phyloP scores from a whole-genome alignment of 2,888 invertebrate genomes.

The Nesidiocoris tenuis region DNA sequence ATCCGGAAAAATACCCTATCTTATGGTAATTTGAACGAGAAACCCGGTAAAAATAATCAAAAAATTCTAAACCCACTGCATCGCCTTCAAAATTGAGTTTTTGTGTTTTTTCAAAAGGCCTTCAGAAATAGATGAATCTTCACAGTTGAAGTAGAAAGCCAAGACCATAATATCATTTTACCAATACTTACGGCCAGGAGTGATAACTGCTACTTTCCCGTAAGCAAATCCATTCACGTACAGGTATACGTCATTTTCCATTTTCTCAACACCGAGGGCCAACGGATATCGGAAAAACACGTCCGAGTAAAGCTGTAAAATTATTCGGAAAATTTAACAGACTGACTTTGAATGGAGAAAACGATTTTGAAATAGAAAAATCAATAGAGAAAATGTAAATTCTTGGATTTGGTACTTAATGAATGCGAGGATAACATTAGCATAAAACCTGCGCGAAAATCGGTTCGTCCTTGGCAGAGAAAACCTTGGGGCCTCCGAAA shows the following conservation, averaged over 20 bases:
- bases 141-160: too few species aligned
- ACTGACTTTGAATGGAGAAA: not conserved
- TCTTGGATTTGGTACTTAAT: not conserved
- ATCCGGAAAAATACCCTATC: too few species aligned
- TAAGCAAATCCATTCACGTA: constrained; percentile 1
- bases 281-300: constrained; percentile 9
- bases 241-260: constrained; percentile 10
- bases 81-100: too few species aligned
- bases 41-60: too few species aligned
- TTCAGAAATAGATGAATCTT: too few species aligned
- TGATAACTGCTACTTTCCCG: not conserved
- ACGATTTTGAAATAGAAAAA: too few species aligned
- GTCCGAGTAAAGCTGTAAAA: constrained; percentile 13
- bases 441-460: not conserved
- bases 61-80: too few species aligned
- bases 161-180: not conserved
- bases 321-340: not conserved
- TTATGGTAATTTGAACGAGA: too few species aligned
- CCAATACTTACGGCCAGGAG: constrained; percentile 20
- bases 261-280: not conserved
- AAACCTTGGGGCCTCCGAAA: not conserved
- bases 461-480: constrained; percentile 4
- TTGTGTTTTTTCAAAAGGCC: too few species aligned
- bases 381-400: too few species aligned
- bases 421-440: not conserved